A percentile compares a stretch with the other conserved stretches of the same genome.
phyloP scores from a whole-genome alignment of 1,140 invertebrate genomes.

The Drosophila sulfurigaster region DNA sequence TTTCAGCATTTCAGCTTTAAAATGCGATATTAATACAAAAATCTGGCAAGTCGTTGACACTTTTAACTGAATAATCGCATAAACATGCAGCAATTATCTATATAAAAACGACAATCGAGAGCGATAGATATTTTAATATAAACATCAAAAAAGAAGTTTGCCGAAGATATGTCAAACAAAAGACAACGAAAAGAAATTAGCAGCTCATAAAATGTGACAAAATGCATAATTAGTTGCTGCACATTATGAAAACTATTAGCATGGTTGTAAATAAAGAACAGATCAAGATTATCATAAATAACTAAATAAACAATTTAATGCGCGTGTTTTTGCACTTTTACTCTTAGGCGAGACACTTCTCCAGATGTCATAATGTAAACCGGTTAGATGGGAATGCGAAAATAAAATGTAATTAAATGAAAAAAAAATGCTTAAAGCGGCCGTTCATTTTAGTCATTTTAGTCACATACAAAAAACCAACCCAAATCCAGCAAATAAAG shows the following conservation, averaged over 20 bases:
- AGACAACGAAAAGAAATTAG: slow-evolving; percentile 54
- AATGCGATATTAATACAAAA: slow-evolving; percentile 30
- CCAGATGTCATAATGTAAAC: slow-evolving; percentile 54
- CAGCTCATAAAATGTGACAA: slow-evolving; percentile 56
- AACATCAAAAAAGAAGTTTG: slow-evolving; percentile 40
- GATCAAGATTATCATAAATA: slow-evolving; percentile 18
- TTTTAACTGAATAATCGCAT: slow-evolving; percentile 41
- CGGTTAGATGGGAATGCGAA: slow-evolving; percentile 46
- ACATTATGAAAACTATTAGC: slow-evolving; percentile 34
- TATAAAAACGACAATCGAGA: slow-evolving; percentile 46
- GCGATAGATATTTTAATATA: slow-evolving; percentile 43
- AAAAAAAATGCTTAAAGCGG: slow-evolving; percentile 31
- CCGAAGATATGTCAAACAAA: slow-evolving; percentile 35
- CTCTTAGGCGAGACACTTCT: slow-evolving; percentile 14
- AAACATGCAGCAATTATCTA: slow-evolving; percentile 32
- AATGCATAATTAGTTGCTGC: slow-evolving; percentile 8
- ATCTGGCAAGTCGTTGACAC: slow-evolving; percentile 63
- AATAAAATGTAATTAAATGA: slow-evolving; percentile 62
- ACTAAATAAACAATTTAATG: slow-evolving; percentile 4
- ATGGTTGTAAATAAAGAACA: slow-evolving; percentile 6
- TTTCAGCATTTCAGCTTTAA: neutral
- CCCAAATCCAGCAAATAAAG: slow-evolving; percentile 16
- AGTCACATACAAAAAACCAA: neutral
- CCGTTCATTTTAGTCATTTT: slow-evolving; percentile 15
- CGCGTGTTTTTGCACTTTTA: slow-evolving; percentile 6